phyloP scores from a whole-genome alignment of 2,888 invertebrate species.

The Crioceris asparagi region DNA sequence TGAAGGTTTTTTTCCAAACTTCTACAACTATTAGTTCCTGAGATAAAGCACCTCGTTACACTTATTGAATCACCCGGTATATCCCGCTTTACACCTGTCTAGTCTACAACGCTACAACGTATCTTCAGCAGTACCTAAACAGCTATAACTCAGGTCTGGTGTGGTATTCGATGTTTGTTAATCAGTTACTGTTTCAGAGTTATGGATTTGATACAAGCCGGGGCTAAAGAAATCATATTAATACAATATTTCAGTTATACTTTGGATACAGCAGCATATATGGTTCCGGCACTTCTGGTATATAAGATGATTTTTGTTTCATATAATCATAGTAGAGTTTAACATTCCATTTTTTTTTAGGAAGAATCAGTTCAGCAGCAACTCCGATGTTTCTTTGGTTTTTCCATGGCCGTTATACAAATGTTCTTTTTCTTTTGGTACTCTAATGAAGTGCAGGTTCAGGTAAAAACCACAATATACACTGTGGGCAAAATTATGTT shows the following conservation, averaged over 20 bases:
- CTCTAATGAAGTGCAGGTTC: slow-evolving; percentile 10
- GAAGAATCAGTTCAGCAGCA: background rate
- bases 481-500: too few species aligned
- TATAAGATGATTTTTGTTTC: background rate
- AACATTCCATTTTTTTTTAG: background rate
- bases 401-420: slow-evolving; percentile 5
- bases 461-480: slow-evolving; percentile 7
- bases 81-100: too few species aligned
- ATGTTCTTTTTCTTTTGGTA: slow-evolving; percentile 11
- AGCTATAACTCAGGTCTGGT: too few species aligned
- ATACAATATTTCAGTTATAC: background rate
- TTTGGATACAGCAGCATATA: background rate
- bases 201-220: background rate
- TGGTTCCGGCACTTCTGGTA: background rate
- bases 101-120: too few species aligned
- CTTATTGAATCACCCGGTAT: too few species aligned
- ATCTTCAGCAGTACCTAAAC: too few species aligned
- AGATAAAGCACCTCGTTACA: too few species aligned
- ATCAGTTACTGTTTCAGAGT: too few species aligned
- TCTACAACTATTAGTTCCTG: too few species aligned
- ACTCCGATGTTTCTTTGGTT: background rate
- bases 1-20: too few species aligned
- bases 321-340: background rate
- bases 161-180: too few species aligned
- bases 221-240: background rate